Evolutionary conservation across 2,797 vertebrate genomes (phyloP).

Genomic region (Siniperca obscura): DNA sequence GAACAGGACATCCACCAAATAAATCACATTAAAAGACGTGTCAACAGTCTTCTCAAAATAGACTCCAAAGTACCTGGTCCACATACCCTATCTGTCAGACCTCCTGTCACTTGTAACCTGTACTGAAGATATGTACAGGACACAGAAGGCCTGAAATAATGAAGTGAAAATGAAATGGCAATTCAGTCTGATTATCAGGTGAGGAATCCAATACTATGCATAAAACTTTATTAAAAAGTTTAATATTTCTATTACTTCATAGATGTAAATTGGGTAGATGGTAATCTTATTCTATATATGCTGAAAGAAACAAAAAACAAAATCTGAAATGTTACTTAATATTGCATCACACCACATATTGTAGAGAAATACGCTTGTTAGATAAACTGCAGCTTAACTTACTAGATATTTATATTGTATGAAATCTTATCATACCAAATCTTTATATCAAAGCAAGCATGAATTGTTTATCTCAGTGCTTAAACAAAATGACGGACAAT

Average conservation of each 20-base stretch:
- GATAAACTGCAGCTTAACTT: background rate
- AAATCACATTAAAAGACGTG: slow-evolving; percentile 82
- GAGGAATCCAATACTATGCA: background rate
- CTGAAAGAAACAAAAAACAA: background rate
- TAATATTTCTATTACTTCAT: background rate
- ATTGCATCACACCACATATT: background rate
- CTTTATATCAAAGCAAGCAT: background rate
- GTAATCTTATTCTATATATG: background rate
- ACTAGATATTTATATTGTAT: background rate
- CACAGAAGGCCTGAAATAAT: slow-evolving; percentile 14
- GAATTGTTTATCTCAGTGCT: slow-evolving; percentile 4
- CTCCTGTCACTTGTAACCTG: slow-evolving; percentile 21
- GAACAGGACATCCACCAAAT: slow-evolving; percentile 73
- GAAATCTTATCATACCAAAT: background rate
- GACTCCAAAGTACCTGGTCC: slow-evolving; percentile 77
- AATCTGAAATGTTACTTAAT: background rate
- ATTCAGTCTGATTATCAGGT: background rate
- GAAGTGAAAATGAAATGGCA: background rate
- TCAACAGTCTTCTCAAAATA: slow-evolving; percentile 82
- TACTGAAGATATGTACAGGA: slow-evolving; percentile 1
- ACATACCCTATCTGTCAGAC: slow-evolving; percentile 66
- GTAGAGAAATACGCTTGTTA: background rate
- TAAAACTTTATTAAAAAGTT: background rate
- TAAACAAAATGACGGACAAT: slow-evolving; percentile 3
- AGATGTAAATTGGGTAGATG: background rate